Evolutionary conservation across 2,113 vertebrate species (phyloP).

Genomic region (Andinoacara biseriatus): DNA sequence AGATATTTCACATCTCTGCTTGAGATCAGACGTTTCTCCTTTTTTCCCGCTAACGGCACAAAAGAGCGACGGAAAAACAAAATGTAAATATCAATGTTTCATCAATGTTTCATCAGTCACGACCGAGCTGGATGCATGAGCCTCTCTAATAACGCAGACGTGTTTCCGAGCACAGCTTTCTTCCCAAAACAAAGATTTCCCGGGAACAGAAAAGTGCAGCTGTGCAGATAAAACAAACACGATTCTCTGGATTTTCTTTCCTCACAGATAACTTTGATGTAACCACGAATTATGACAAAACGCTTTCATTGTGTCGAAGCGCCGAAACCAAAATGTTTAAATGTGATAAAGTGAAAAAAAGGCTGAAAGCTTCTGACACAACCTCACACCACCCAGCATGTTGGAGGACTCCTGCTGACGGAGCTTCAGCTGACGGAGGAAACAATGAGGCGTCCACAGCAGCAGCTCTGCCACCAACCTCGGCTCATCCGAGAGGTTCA

Average conservation of each 20-base stretch:
- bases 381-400: background rate
- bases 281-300: background rate
- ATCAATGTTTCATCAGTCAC: constrained; percentile 47
- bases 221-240: constrained; percentile 9
- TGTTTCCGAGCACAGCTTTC: constrained; percentile 15
- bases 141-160: constrained; percentile 2
- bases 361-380: background rate
- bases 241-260: constrained; percentile 25
- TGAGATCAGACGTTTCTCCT: background rate
- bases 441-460: background rate
- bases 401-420: background rate
- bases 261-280: constrained; percentile 33
- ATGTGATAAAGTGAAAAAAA: background rate
- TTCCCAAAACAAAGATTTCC: background rate
- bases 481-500: background rate
- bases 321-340: constrained; percentile 4
- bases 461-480: too few relatives aligned
- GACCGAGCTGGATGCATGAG: background rate
- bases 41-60: background rate
- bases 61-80: constrained; percentile 18
- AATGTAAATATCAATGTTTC: constrained; percentile 47
- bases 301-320: constrained; percentile 20
- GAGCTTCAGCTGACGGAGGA: background rate
- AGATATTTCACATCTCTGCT: constrained; percentile 22
- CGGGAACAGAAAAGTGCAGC: background rate